Conservation (phyloP, 2,888 invertebrate species). For the Antitype chi region DNA sequence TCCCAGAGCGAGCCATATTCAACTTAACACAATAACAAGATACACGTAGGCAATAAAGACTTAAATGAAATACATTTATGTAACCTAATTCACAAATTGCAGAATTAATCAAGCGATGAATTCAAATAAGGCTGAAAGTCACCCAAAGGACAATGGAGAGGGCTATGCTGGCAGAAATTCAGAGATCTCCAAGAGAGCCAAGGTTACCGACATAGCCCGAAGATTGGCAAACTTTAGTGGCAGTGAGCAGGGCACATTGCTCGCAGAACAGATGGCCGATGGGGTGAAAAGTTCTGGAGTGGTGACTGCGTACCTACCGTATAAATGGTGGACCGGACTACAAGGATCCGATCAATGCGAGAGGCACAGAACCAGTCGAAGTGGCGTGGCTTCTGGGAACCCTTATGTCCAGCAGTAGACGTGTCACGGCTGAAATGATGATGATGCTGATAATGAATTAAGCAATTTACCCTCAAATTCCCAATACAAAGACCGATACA, state of each 20-base stretch:
- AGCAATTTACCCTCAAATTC: constrained; percentile 12
- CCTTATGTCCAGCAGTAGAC: background rate
- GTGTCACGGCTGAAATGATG: no score
- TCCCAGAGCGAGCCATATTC: constrained; percentile 37
- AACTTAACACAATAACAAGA: constrained; percentile 26
- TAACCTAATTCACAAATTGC: background rate
- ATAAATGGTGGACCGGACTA: background rate
- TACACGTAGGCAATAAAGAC: constrained; percentile 14
- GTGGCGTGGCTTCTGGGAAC: background rate
- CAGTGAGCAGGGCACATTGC: no score
- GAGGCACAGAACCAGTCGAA: background rate
- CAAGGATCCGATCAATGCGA: background rate
- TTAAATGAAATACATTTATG: constrained; percentile 5
- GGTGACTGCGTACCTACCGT: no score
- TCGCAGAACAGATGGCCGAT: background rate
- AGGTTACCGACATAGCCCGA: background rate
- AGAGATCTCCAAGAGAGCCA: background rate
- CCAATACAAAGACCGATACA: constrained; percentile 16
- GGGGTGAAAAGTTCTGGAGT: no score
- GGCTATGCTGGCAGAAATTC: background rate
- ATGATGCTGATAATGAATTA: background rate
- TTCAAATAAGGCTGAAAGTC: background rate
- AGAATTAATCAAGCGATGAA: constrained; percentile 25
- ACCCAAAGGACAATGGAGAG: background rate
- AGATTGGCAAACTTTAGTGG: background rate